Conservation (phyloP, 2,113 vertebrate genomes). For the Sapayoa aenigma region DNA sequence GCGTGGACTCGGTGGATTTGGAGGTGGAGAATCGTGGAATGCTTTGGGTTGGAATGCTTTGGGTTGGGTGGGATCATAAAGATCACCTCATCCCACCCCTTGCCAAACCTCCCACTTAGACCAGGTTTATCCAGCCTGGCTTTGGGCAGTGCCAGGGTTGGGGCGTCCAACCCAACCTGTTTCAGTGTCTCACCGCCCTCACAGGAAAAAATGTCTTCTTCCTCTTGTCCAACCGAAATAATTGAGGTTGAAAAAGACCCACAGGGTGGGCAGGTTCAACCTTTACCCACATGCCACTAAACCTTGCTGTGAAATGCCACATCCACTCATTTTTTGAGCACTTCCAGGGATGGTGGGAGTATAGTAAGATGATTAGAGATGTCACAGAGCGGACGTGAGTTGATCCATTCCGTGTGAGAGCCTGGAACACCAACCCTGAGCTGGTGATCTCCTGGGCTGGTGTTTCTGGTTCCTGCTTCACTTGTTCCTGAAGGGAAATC, state of each 20-base stretch:
- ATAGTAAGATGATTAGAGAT: fast-evolving
- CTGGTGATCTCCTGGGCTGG: not conserved
- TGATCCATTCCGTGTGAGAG: not conserved
- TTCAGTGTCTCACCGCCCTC: not conserved
- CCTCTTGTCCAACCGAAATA: not conserved
- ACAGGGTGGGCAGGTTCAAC: not conserved
- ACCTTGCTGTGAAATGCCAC: not conserved
- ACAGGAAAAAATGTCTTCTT: not conserved
- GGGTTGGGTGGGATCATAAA: not conserved
- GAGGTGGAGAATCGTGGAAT: not conserved
- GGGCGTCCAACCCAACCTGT: not conserved
- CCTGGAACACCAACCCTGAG: not conserved
- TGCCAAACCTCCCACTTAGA: not conserved
- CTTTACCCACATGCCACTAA: not conserved
- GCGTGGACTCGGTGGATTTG: too few relatives aligned
- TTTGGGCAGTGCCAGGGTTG: not conserved
- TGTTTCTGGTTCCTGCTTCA: not conserved
- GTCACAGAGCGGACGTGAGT: not conserved
- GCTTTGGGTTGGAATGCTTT: not conserved
- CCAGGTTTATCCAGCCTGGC: not conserved
- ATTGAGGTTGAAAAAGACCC: not conserved
- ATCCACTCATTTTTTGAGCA: not conserved
- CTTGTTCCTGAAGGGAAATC: not conserved
- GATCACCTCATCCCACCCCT: not conserved
- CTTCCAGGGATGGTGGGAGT: too few relatives aligned